Percentiles rank a stretch among this genome's conserved stretches.
phyloP scores from a whole-genome alignment of 2,888 invertebrate genomes.

The Xylocampa areola region DNA sequence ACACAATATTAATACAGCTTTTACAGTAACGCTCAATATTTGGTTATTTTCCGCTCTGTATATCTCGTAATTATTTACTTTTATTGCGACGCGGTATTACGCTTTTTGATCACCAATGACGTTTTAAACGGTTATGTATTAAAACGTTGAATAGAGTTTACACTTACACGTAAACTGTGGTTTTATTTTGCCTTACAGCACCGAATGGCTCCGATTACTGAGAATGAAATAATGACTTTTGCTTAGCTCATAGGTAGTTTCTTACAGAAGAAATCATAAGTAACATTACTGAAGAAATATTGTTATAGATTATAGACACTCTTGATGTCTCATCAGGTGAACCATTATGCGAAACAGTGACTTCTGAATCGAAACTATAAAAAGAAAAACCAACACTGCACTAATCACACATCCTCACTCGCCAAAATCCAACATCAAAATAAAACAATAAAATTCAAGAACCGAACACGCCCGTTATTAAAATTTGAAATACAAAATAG shows the following conservation, averaged over 20 bases:
- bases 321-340: slow-evolving; percentile 11
- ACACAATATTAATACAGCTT: slow-evolving; percentile 49
- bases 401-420: slow-evolving; percentile 36
- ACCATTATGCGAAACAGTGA: slow-evolving; percentile 12
- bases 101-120: slow-evolving; percentile 76
- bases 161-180: slow-evolving; percentile 28
- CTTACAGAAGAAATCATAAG: slow-evolving; percentile 3
- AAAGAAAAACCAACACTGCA: slow-evolving; percentile 35
- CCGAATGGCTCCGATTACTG: slow-evolving; percentile 18
- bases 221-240: slow-evolving; percentile 3
- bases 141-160: slow-evolving; percentile 47
- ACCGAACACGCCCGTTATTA: slow-evolving; percentile 44
- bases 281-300: slow-evolving; percentile 1
- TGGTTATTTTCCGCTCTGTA: slow-evolving; percentile 78
- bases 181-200: slow-evolving; percentile 19
- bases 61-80: slow-evolving; percentile 66
- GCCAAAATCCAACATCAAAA: slow-evolving; percentile 17
- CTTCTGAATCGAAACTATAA: neutral
- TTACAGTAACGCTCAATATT: slow-evolving; percentile 66
- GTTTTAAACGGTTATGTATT: slow-evolving; percentile 58
- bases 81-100: slow-evolving; percentile 67
- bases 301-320: neutral
- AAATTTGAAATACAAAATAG: slow-evolving; percentile 51
- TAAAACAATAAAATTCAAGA: slow-evolving; percentile 37
- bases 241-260: neutral